A percentile compares a stretch with the other conserved stretches of the same genome.
These are phyloP conservation scores for Aplysina aerophoba DNA, from an alignment of 37 sponge, comb jelly and placozoan genomes.

Conservation along the genomic window DNA sequence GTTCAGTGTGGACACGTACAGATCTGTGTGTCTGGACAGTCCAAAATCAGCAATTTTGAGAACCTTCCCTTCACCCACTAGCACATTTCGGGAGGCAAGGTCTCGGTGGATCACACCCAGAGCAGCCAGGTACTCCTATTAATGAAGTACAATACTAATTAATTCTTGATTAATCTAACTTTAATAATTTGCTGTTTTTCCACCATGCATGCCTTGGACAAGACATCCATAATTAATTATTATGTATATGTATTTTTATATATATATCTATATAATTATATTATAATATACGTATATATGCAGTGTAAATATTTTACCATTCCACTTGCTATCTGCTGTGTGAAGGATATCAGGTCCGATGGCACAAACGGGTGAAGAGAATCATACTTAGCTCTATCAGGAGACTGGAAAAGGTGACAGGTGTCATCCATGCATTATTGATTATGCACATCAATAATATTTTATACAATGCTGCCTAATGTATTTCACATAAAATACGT, in stretches of 20 bases:
- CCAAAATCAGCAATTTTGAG: slow-evolving; percentile 26
- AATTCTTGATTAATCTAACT: no score
- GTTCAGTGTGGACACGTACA: background rate
- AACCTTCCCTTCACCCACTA: background rate
- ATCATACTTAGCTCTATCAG: no score
- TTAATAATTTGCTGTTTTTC: no score
- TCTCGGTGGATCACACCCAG: slow-evolving; percentile 12
- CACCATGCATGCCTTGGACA: background rate
- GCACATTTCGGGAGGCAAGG: slow-evolving; percentile 17
- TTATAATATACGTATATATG: background rate
- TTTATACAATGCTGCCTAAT: no score
- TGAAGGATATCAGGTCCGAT: background rate
- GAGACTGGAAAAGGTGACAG: background rate
- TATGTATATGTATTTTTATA: slow-evolving; percentile 4
- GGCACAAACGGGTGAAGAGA: background rate
- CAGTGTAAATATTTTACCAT: slow-evolving; percentile 1
- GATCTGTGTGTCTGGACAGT: slow-evolving; percentile 2
- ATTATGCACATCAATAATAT: no score
- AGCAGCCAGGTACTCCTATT: slow-evolving; percentile 7
- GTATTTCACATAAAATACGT: background rate
- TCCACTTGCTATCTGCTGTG: slow-evolving; percentile 16
- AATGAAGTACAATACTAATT: background rate
- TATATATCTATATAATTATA: background rate
- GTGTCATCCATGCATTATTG: background rate
- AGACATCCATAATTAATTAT: background rate